phyloP scores from a whole-genome alignment of 2,797 vertebrate genomes.

The Manis crassicaudata region DNA sequence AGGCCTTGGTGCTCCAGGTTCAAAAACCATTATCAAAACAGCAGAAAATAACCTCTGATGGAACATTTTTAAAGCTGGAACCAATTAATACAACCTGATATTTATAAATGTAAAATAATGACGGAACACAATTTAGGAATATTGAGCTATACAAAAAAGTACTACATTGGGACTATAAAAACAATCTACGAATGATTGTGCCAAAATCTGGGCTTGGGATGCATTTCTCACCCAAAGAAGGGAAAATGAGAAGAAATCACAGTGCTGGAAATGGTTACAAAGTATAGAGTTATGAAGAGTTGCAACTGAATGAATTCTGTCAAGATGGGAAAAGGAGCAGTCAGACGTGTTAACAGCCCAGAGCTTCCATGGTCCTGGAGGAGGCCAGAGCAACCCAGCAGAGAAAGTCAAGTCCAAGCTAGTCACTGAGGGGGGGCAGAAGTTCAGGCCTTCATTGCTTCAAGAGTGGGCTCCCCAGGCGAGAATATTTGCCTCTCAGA shows the following conservation, averaged over 20 bases:
- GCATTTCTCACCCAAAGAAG: slow-evolving; percentile 31
- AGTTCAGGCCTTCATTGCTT: not conserved
- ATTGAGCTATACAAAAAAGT: slow-evolving; percentile 67
- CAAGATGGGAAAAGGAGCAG: not conserved
- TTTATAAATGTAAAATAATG: slow-evolving; percentile 77
- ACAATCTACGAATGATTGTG: not conserved
- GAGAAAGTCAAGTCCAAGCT: not conserved
- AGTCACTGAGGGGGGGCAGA: not conserved
- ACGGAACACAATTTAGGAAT: slow-evolving; percentile 67
- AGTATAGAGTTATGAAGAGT: not conserved
- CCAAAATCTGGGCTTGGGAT: slow-evolving; percentile 8
- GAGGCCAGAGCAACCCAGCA: not conserved
- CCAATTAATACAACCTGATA: slow-evolving; percentile 78
- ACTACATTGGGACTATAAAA: slow-evolving; percentile 63
- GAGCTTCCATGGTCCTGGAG: not conserved
- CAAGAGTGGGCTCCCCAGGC: not conserved
- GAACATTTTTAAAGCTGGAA: slow-evolving; percentile 78
- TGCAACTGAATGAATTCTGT: not conserved
- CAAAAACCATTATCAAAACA: slow-evolving; percentile 72
- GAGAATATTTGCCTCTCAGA: not conserved
- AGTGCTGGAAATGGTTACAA: not conserved
- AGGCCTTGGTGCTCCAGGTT: not conserved
- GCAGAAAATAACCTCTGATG: slow-evolving; percentile 60
- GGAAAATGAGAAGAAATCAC: not conserved
- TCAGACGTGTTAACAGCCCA: not conserved